Conservation (phyloP, 1,140 invertebrate species). For the Drosophila nigromelanica region DNA sequence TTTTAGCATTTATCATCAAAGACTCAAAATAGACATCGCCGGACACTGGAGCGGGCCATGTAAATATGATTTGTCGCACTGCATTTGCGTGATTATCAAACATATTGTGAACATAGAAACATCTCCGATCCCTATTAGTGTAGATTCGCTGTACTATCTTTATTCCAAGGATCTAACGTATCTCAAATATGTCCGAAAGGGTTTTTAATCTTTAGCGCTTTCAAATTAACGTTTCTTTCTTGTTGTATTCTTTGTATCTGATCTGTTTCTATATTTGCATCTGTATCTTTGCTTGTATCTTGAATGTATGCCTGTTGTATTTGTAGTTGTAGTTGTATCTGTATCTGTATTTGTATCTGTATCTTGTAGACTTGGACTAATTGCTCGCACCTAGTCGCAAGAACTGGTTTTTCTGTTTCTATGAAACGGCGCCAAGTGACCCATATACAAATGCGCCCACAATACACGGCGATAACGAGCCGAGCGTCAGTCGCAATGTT, state of each 20-base stretch:
- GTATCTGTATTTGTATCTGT: background rate
- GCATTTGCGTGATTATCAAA: background rate
- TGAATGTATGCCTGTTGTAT: background rate
- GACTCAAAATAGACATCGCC: conserved; percentile 20
- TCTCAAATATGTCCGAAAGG: too few relatives aligned
- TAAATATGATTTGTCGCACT: conserved; percentile 5
- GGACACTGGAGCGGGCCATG: conserved; percentile 15
- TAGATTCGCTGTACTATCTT: too few relatives aligned
- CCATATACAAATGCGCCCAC: conserved; percentile 46
- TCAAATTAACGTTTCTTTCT: too few relatives aligned
- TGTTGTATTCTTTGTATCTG: conserved; percentile 1
- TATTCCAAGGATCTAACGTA: too few relatives aligned
- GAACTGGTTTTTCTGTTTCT: conserved; percentile 63
- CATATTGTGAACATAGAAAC: background rate
- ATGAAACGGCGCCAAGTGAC: conserved; percentile 65
- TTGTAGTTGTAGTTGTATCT: too few relatives aligned
- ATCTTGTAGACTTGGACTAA: conserved; percentile 18
- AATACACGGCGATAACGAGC: conserved; percentile 33
- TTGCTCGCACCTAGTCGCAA: conserved; percentile 46
- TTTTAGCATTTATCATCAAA: conserved; percentile 75
- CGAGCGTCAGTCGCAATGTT: conserved; percentile 6
- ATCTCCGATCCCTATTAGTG: too few relatives aligned
- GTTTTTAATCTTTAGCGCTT: too few relatives aligned
- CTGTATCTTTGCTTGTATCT: background rate
- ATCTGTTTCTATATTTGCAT: background rate